Evolutionary conservation across 1,140 invertebrate genomes (phyloP), one percentile per base, ranked within the genome.

Genomic region (Notospermus geniculatus): DNA sequence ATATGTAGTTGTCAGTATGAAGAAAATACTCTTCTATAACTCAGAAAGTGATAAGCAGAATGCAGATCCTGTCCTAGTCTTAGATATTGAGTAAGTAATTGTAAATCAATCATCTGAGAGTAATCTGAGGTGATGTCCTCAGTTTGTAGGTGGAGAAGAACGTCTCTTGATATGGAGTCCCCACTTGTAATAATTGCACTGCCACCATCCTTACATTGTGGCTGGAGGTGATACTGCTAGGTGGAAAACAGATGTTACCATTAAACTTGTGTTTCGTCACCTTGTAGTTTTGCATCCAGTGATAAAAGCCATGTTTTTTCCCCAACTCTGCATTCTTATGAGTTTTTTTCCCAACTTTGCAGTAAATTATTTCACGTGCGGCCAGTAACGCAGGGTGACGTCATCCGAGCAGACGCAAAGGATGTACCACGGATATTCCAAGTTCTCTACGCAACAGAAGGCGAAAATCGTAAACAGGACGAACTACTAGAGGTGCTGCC

Each of bases 351-450:
- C 27, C n/a, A n/a, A 62, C 61, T 73, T 85, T 85, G 7, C 83
- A 95, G 94, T 80, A 98, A 98, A 89, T 89, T 99, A 72, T 98
- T 97, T 84, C 96, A 98, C 84, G 96, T 98, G 62, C 88, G 96
- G 70, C 91, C 93, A 62, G 96, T 98, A 55, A 98, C 95, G 58
- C 95, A 98, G 84, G 95, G 95, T 72, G 96, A 99, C 87, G 95
- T 98, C 64, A 96, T 97, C 78, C 87, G 95, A 79, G 96, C 93
- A 58, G 94, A 97, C 86, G 92, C 93, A 80, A 95, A 95, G 89
- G 95, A 98, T 87, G 96, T 98, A 83, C 96, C 96, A 73, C 89
- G 94, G 81, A 98, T 99, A 85, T 98, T 98, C 84, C 95, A 98
- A 86, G 74, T 82, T 50, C 65, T 81, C 17, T 82, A 80, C 72